Conservation (phyloP, 2,888 invertebrate genomes). For the Drosophila bunnanda region DNA sequence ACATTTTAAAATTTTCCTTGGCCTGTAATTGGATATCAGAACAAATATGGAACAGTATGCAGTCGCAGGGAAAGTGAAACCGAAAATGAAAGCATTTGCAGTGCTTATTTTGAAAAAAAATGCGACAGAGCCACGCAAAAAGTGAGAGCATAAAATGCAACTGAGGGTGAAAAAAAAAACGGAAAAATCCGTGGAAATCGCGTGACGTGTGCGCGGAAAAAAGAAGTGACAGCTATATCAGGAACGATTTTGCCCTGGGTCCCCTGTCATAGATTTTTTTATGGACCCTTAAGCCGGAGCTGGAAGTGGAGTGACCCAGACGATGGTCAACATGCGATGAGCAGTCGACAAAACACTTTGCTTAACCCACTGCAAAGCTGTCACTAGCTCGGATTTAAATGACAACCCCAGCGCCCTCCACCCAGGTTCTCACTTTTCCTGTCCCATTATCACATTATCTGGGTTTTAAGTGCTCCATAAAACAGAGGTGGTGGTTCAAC, state of each 20-base stretch:
- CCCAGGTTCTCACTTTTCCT: neutral
- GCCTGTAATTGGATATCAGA: conserved; percentile 35
- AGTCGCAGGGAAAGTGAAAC: conserved; percentile 21
- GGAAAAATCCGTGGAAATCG: conserved; percentile 28
- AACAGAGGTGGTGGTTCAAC: conserved; percentile 29
- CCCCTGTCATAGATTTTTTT: conserved; percentile 29
- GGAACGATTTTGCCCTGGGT: neutral
- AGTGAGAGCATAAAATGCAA: conserved; percentile 13
- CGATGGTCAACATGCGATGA: conserved; percentile 64
- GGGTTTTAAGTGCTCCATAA: conserved; percentile 50
- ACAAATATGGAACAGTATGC: conserved; percentile 17
- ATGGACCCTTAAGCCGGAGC: conserved; percentile 51
- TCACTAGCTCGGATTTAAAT: conserved; percentile 35
- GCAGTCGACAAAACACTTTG: conserved; percentile 68
- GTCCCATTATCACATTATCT: conserved; percentile 23
- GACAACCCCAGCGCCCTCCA: neutral
- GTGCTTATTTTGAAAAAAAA: conserved; percentile 1
- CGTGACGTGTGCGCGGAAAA: conserved; percentile 43
- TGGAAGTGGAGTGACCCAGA: conserved; percentile 66
- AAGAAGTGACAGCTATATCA: conserved; percentile 28
- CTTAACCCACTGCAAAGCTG: conserved; percentile 40
- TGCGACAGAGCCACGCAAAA: conserved; percentile 1
- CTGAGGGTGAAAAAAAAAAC: conserved; percentile 9
- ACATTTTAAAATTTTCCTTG: conserved; percentile 9
- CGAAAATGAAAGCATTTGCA: conserved; percentile 31